Conservation (phyloP, 2,113 vertebrate species). For the Onychostoma macrolepis region DNA sequence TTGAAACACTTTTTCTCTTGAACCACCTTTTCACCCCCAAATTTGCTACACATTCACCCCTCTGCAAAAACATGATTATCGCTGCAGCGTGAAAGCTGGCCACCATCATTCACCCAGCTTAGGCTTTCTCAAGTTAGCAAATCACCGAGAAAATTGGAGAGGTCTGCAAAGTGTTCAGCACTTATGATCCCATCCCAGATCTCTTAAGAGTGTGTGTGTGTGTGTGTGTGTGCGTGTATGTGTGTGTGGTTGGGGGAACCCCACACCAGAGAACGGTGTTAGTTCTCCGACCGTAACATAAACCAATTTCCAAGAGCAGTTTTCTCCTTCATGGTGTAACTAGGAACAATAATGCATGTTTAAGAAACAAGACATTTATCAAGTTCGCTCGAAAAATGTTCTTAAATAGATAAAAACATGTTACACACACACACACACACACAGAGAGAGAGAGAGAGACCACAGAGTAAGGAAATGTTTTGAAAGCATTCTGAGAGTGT, state of each 20-base stretch:
- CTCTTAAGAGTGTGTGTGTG: conserved; percentile 44
- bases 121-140: conserved; percentile 77
- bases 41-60: conserved; percentile 72
- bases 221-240: conserved; percentile 8
- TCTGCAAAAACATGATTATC: conserved; percentile 80
- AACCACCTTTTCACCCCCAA: conserved; percentile 61
- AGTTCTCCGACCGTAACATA: conserved; percentile 75
- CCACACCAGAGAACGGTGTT: conserved; percentile 63
- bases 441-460: neutral
- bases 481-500: conserved; percentile 24
- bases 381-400: conserved; percentile 50
- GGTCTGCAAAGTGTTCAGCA: conserved; percentile 77
- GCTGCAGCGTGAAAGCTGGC: conserved; percentile 74
- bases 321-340: conserved; percentile 70
- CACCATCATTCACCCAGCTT: conserved; percentile 76
- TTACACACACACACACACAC: neutral
- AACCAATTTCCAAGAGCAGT: conserved; percentile 74
- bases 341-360: conserved; percentile 67
- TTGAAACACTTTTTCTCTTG: conserved; percentile 55
- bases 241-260: conserved; percentile 54
- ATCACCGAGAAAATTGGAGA: conserved; percentile 79
- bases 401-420: conserved; percentile 32
- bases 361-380: conserved; percentile 60
- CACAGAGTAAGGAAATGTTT: conserved; percentile 9
- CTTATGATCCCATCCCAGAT: conserved; percentile 64